Base-by-base conservation (phyloP, 1,140 invertebrate species). In the Stenopsyche tienmushanensis region DNA sequence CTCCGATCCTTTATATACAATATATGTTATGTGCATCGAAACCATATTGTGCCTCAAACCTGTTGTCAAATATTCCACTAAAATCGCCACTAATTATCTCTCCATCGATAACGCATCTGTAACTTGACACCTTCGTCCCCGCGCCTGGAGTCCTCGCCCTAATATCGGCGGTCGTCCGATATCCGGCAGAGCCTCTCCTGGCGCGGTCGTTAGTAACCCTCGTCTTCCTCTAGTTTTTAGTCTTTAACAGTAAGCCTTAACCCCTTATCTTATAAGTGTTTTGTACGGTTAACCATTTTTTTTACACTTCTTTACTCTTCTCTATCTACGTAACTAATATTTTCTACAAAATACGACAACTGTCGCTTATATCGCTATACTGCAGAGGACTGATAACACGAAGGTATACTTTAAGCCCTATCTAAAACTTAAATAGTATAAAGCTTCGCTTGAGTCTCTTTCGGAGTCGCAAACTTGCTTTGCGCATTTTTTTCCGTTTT, bases 351-450 rank as follows among this genome's bases (percentile, higher is more conserved):
- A 47, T 9, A 64, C 62, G 65, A 70, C 69, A 62, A 25, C 62
- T 67, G 55, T 66, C 65, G 65, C 65, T 67, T 67, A 47, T 70
- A 59, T 70, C 69, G 69, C 69, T 70, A 66, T 64, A 64, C 65
- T 62, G 62, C 69, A 62, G 69, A 65, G 69, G 65, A 70, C 65
- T 67, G 60, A 70, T 70, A 64, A 67, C 62, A 49, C 18, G 57
- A 66, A 70, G 65, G 69, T 70, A 67, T 66, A 66, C 34, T 70
- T 64, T 64, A 29, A 65, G 58, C 49, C 55, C 47, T 49, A 64
- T 64, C n/a, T n/a, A n/a, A n/a, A 68, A 57, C 62, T 41, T 55
- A 10, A 64, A 24, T 42, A 44, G 29, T 26, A 25, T 10, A 15
- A 26, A 53, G 21, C 50, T 53, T 25, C 25, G 50, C 50, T 53